These are phyloP conservation scores for Listronotus oregonensis DNA, from an alignment of 1,140 invertebrate genomes.

Conservation along the genomic window DNA sequence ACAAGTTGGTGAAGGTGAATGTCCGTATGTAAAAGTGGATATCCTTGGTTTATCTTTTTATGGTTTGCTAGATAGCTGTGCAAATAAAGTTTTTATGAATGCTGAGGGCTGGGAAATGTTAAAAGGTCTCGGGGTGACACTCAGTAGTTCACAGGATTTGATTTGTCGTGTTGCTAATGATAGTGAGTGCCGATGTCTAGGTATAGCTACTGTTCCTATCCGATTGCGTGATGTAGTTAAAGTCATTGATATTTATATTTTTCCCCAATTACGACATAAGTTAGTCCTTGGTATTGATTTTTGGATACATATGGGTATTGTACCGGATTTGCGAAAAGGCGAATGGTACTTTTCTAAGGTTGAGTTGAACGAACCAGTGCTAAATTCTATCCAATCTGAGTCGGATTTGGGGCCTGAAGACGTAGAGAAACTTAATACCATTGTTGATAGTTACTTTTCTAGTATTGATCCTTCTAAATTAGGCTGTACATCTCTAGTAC, in stretches of 20 bases:
- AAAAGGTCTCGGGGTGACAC: constrained; percentile 1
- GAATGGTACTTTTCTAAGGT: constrained; percentile 4
- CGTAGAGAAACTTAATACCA: neutral
- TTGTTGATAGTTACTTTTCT: neutral
- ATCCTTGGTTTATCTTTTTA: neutral
- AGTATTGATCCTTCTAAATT: neutral
- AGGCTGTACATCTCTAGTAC: neutral
- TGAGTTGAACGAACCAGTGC: neutral
- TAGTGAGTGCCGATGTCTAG: neutral
- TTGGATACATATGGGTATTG: constrained; percentile 3
- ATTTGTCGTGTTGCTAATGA: constrained; percentile 3
- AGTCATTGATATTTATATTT: constrained; percentile 4
- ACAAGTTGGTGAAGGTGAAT: constrained; percentile 2
- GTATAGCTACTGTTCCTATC: neutral
- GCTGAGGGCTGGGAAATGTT: neutral
- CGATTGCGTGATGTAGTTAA: neutral
- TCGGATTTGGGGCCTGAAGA: neutral
- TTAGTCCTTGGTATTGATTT: constrained; percentile 4
- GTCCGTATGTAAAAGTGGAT: constrained; percentile 4
- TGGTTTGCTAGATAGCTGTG: neutral
- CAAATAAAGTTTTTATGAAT: constrained; percentile 9
- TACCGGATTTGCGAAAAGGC: constrained; percentile 1
- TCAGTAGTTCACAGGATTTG: too few relatives aligned
- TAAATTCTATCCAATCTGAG: constrained; percentile 1
- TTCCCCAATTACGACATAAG: neutral